Evolutionary conservation across 2,888 invertebrate genomes (phyloP).

Genomic region (Tetranychus piercei): DNA sequence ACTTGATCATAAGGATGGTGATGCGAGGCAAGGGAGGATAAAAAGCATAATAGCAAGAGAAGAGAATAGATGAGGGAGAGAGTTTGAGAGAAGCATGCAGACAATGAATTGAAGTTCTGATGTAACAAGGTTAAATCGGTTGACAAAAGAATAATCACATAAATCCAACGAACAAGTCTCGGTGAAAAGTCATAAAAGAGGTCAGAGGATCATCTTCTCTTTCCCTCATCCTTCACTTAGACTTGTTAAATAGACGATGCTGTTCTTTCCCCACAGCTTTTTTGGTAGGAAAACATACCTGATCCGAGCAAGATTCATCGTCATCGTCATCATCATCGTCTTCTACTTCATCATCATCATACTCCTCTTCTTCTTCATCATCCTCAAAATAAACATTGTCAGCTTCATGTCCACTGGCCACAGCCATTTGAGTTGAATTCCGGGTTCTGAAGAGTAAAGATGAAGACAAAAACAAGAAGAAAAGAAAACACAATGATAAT

Average conservation of each 20-base stretch:
- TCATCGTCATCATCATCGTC: constrained; percentile 17
- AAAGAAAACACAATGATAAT: neutral
- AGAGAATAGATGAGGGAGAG: neutral
- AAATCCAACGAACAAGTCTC: neutral
- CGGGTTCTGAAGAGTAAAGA: neutral
- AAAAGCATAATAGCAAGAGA: neutral
- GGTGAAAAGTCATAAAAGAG: too few relatives aligned
- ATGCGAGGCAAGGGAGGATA: neutral
- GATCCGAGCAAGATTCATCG: constrained; percentile 18
- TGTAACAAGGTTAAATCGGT: too few relatives aligned
- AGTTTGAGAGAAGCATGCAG: neutral
- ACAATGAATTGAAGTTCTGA: too few relatives aligned
- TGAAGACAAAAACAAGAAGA: neutral
- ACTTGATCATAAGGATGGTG: too few relatives aligned
- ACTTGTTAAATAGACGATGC: too few relatives aligned
- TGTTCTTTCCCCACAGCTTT: too few relatives aligned
- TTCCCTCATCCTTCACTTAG: too few relatives aligned
- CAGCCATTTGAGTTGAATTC: neutral
- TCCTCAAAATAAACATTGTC: constrained; percentile 13
- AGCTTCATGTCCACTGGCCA: neutral
- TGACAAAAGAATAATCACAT: neutral
- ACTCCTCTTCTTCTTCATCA: constrained; percentile 17
- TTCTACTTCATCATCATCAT: constrained; percentile 18
- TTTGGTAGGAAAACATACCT: neutral
- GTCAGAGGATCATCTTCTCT: too few relatives aligned